Evolutionary conservation across 2,888 invertebrate genomes (phyloP), one percentile per base, ranked within the genome.

Genomic region (Chydorus sphaericus): DNA sequence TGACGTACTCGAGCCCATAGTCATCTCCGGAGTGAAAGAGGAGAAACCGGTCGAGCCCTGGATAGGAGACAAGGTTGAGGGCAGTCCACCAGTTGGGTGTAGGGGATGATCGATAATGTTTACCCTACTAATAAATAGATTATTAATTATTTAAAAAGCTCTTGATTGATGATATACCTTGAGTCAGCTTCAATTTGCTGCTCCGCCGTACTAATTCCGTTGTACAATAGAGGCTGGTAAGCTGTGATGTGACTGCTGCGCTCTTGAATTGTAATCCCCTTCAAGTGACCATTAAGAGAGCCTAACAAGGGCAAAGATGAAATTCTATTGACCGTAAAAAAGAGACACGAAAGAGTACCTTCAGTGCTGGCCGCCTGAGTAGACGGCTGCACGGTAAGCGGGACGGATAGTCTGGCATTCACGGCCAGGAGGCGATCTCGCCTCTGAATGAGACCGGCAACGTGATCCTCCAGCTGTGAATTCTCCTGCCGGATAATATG

Each of bases 401-500:
- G 90, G 66, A 91, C 85, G 37, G 89, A 87, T 48, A 97, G 79
- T 55, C 94, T 78, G 7, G 94, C 92, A 73, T 96, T 96, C 31
- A 97, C 89, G 1, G 94, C 92, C 60, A 94, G 75, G 59, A 97
- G 74, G 69, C 94, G 93, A 73, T 97, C 96, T 55, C 94, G 78
- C 52, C 94, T 77, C 62, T 89, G 85, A 60, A 87, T 75, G 65
- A 96, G 73, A 66, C 81, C 81, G 7, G 67, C 65, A 20, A 93
- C 86, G 67, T 91, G 89, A 64, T 94, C 93, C 69, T 96, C 94
- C 58, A 97, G 73, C 4, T 88, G 80, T 55, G 85, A 77, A 70
- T 97, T 97, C 71, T 97, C 96, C 31, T 88, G 85, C 65, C 91
- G 81, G 65, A 97, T 73, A 70, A 94, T 92, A 73, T 96, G 90